Evolutionary conservation across 2,797 vertebrate genomes (phyloP).

Genomic region (Phoxinus dragarum): DNA sequence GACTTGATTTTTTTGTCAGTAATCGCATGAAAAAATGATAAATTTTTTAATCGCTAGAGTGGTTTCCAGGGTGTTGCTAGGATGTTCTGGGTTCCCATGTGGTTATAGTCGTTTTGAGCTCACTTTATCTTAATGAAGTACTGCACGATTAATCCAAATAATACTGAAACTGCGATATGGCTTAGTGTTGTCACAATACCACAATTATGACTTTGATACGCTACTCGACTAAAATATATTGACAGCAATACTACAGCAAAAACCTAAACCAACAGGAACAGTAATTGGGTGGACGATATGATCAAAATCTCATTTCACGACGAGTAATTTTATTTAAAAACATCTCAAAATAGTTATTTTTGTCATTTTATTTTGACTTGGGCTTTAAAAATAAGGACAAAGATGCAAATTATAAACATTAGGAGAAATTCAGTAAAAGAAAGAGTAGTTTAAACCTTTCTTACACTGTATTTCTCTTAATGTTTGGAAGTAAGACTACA

Average conservation of each 20-base stretch:
- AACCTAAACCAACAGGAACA: not conserved
- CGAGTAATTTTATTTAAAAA: too few species aligned
- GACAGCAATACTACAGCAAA: not conserved
- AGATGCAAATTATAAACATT: too few species aligned
- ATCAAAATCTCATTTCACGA: not conserved
- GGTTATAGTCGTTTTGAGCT: not conserved
- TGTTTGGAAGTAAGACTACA: too few species aligned
- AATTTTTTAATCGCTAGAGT: not conserved
- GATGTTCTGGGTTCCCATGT: not conserved
- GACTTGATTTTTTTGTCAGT: not conserved
- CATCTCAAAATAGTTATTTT: not conserved
- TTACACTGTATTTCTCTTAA: too few species aligned
- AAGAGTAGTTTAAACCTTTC: too few species aligned
- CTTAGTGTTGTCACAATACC: not conserved
- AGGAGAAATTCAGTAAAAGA: not conserved
- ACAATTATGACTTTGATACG: not conserved
- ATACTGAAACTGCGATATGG: not conserved
- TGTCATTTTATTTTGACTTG: not conserved
- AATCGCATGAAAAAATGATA: not conserved
- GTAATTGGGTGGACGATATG: not conserved
- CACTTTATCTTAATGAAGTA: too few species aligned
- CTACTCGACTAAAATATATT: not conserved
- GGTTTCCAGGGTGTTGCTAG: not conserved
- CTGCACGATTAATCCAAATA: not conserved
- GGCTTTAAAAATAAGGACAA: not conserved